Base-by-base conservation (phyloP, 2,888 invertebrate species). In the Anodontia alba region DNA sequence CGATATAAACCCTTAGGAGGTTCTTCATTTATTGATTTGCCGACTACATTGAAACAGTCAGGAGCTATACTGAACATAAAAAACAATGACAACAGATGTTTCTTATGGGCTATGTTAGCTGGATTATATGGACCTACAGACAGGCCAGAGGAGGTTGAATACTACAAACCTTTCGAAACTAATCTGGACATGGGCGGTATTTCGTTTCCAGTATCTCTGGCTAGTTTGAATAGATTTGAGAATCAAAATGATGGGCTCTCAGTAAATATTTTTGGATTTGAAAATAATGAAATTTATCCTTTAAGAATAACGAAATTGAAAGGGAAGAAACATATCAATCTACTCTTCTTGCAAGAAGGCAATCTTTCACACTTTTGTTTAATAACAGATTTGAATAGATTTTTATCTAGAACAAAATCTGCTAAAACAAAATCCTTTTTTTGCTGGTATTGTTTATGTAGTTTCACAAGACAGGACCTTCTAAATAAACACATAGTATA, bases 231-330 rank as follows among this genome's bases (percentile, higher is more conserved):
- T 31, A 75, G 66, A 72, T 81, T 81, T 76, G 84, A 81, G 68
- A 72, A 68, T n/a, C 57, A 74, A 49, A 84, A 81, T 57, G 26
- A 23, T 10, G 12, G 77, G 20, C 43, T 75, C 20, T 84, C 81
- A 0, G 46, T 84, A 12, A 81, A 80, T 33, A 73, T 84, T 0
- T 77, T 76, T 75, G 80, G 81, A 20, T 73, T 66, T 17, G 76
- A 78, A 46, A 17, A 71, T 20, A 70, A 69, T 26, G 73, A 75
- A 73, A 69, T 78, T 43, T 76, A 38, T 20, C 82, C 73, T 0
- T 23, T 76, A 1, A 42, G 54, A 51, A 73, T 76, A 17, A 76
- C 80, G 1, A 69, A 80, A 73, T 67, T 57, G 38, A 73, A 49
- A 69, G 17, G 72, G 68, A 8, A 31, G 0, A 29, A 76, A 3